Percentiles rank a stretch among this genome's conserved stretches.
These are phyloP conservation scores for Pica pica DNA, from an alignment of 2,113 vertebrate genomes.

Conservation along the genomic window DNA sequence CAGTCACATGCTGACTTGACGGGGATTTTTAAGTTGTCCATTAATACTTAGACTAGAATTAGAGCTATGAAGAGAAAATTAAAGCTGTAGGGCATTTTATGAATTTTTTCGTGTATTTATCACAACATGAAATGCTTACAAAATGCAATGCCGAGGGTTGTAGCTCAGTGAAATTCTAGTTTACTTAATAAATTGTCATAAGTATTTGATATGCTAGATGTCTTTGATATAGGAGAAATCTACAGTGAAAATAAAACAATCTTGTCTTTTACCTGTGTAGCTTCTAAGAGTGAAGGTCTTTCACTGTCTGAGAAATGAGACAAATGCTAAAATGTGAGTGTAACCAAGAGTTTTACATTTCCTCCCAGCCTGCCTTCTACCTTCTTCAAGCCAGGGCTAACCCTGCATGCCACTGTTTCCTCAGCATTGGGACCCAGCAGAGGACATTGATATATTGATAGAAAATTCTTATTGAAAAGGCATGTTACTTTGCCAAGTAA, in stretches of 20 bases:
- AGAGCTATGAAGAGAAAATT: neutral
- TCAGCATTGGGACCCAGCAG: rapidly evolving
- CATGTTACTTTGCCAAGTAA: neutral
- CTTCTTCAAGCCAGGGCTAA: neutral
- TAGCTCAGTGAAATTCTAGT: neutral
- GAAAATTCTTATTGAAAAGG: neutral
- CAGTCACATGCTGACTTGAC: neutral
- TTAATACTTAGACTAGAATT: neutral
- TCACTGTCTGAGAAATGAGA: neutral
- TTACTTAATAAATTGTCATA: neutral
- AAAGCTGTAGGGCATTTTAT: neutral
- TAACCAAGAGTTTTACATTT: neutral
- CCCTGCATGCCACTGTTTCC: neutral
- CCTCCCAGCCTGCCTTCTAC: neutral
- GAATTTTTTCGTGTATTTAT: neutral
- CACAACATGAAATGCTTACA: neutral
- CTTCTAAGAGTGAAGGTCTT: neutral
- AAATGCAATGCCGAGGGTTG: neutral
- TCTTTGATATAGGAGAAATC: neutral
- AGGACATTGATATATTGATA: neutral
- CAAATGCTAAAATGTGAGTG: neutral
- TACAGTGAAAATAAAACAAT: neutral
- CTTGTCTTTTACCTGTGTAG: neutral
- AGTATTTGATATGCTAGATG: neutral
- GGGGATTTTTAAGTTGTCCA: neutral